Conservation (phyloP, 2,797 vertebrate species). For the Chloroceryle amazona region DNA sequence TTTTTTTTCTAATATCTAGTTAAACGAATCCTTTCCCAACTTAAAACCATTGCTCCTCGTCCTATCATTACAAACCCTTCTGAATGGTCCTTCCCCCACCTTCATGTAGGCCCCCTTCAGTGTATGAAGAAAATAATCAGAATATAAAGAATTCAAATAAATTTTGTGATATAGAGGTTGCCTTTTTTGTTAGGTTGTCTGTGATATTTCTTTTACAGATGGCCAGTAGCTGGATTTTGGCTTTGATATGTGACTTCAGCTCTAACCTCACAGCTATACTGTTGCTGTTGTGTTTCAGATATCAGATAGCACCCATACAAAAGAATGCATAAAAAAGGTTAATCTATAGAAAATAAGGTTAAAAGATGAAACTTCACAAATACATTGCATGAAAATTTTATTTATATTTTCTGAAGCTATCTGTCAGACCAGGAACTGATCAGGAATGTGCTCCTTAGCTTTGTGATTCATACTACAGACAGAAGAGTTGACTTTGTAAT, state of each 20-base stretch:
- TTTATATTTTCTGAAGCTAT: not conserved
- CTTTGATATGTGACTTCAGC: not conserved
- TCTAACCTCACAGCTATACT: not conserved
- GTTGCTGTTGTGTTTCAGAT: not conserved
- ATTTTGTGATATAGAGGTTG: not conserved
- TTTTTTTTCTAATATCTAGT: too few relatives aligned
- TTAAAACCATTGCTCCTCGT: too few relatives aligned
- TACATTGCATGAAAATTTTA: not conserved
- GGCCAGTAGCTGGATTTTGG: not conserved
- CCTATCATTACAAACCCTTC: too few relatives aligned
- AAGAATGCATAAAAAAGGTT: not conserved
- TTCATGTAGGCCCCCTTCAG: too few relatives aligned
- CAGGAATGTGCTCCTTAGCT: not conserved
- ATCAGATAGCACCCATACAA: not conserved
- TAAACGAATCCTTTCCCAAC: too few relatives aligned
- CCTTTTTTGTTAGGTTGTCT: not conserved
- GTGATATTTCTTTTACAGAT: not conserved
- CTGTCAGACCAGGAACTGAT: not conserved
- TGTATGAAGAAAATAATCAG: too few relatives aligned
- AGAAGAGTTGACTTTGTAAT: not conserved
- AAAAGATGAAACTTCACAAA: not conserved
- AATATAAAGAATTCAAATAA: not conserved
- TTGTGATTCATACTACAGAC: not conserved
- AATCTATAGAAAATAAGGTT: not conserved
- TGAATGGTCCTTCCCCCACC: too few relatives aligned